phyloP scores from a whole-genome alignment of 2,888 invertebrate genomes.

The Brachyptera putata region DNA sequence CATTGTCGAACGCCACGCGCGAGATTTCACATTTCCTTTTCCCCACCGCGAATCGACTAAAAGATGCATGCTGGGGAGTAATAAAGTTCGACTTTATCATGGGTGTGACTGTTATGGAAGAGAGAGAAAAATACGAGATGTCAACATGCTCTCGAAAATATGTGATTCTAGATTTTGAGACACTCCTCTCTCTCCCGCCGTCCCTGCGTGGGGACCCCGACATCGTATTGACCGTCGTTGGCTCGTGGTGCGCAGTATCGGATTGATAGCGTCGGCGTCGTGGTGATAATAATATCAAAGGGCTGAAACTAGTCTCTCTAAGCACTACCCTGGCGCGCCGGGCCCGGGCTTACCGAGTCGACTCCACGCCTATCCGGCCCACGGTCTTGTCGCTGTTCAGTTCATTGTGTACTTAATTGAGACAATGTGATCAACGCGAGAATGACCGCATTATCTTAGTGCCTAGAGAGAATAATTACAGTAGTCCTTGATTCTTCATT shows the following conservation, averaged over 20 bases:
- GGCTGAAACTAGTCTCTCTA: background rate
- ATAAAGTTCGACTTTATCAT: slow-evolving; percentile 16
- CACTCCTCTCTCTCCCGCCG: background rate
- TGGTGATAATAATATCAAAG: background rate
- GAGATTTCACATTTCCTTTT: too few relatives aligned
- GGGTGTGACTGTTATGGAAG: too few relatives aligned
- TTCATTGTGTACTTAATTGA: background rate
- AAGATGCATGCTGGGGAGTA: background rate
- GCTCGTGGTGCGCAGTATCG: slow-evolving; percentile 4
- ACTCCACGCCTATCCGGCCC: background rate
- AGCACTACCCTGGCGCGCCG: background rate
- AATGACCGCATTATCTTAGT: too few relatives aligned
- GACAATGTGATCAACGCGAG: background rate
- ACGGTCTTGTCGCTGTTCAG: background rate
- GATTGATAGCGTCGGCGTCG: background rate
- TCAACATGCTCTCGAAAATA: slow-evolving; percentile 14
- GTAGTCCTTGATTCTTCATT: too few relatives aligned
- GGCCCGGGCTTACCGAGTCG: slow-evolving; percentile 9
- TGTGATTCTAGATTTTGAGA: background rate
- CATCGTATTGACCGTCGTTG: slow-evolving; percentile 18
- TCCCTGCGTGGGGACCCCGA: background rate
- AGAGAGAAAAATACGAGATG: slow-evolving; percentile 10
- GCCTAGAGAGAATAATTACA: too few relatives aligned
- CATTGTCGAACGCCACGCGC: too few relatives aligned
- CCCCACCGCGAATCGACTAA: too few relatives aligned